Base-by-base conservation (phyloP, 35 echinoderm and acorn worm genomes). In the Heliocidaris erythrogramma region DNA sequence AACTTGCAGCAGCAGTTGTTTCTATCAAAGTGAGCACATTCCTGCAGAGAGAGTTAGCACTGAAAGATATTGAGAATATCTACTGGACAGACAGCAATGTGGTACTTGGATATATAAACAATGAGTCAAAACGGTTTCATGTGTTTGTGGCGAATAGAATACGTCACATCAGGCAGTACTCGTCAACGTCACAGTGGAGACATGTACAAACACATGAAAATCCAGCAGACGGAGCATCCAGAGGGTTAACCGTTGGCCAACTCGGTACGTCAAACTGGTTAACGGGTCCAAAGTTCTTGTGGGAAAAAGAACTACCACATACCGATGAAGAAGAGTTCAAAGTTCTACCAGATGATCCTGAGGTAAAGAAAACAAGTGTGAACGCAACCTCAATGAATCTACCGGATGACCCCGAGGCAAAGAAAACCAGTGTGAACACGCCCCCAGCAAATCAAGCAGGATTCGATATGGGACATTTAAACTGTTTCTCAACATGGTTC, bases 31-130 rank as follows among this genome's bases (percentile, higher is more conserved):
- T 97, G 2, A 93, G 91, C 85, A 2, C 30, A 30, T 56, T 97
- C 18, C 95, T 95, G 13, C 59, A 86, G 52, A 88, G 59, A 31
- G 95, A 94, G 50, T 86, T 96, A 9, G 49, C 9, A 5, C 48
- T 90, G 5, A 49, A 30, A 24, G 10, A 90, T n/a, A n/a, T n/a
- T 16, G 50, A 93, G 21, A 42, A 94, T 9, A 50, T 88, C 91
- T 96, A 96, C 85, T 95, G 89, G 87, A 98, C 97, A 13, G 97
- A 98, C 84, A 96, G 97, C 30, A 92, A 59, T 42, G 93, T 98
- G 9, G 97, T 96, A 2, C 49, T 98, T 0, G 97, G 96, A 49
- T 97, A 97, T 60, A 97, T 96, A 3, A 86, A 92, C 48, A 97
- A 97, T 59, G 91, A 90, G 11, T 32, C 88, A 56, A 48, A 94